These are phyloP conservation scores for Sylvia borin DNA, from an alignment of 2,797 vertebrate genomes.

Conservation along the genomic window DNA sequence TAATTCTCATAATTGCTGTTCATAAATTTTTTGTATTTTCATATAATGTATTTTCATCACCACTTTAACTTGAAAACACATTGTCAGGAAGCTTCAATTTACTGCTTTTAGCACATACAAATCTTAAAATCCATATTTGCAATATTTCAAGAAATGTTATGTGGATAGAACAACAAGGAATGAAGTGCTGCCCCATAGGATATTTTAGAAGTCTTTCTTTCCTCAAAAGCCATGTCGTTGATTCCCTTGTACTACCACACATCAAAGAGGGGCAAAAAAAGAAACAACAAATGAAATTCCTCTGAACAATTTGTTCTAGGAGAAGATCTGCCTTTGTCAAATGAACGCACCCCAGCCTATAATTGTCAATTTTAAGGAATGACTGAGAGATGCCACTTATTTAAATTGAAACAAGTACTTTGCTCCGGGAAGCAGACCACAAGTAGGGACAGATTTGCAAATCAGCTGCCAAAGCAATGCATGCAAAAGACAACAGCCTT, in stretches of 20 bases:
- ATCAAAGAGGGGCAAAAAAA: background rate
- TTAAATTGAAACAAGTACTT: background rate
- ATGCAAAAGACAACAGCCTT: background rate
- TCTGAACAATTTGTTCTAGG: conserved; percentile 62
- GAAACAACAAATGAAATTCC: background rate
- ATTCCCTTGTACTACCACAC: conserved; percentile 11
- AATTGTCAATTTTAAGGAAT: background rate
- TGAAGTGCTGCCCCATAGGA: background rate
- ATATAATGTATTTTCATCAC: background rate
- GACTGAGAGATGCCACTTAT: conserved; percentile 2
- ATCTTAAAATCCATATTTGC: background rate
- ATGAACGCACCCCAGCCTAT: background rate
- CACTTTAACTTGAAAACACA: background rate
- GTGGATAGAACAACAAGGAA: background rate
- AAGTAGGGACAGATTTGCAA: background rate
- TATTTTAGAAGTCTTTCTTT: conserved; percentile 3
- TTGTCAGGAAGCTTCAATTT: background rate
- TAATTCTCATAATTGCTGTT: background rate
- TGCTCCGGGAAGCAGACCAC: background rate
- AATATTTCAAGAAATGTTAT: background rate
- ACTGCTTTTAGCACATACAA: background rate
- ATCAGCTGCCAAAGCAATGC: background rate
- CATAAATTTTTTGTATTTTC: background rate
- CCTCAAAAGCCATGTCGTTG: background rate
- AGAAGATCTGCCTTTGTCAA: conserved; percentile 41